These are phyloP conservation scores for Eupsittula cactorum DNA, from an alignment of 2,113 vertebrate genomes.

Conservation along the genomic window DNA sequence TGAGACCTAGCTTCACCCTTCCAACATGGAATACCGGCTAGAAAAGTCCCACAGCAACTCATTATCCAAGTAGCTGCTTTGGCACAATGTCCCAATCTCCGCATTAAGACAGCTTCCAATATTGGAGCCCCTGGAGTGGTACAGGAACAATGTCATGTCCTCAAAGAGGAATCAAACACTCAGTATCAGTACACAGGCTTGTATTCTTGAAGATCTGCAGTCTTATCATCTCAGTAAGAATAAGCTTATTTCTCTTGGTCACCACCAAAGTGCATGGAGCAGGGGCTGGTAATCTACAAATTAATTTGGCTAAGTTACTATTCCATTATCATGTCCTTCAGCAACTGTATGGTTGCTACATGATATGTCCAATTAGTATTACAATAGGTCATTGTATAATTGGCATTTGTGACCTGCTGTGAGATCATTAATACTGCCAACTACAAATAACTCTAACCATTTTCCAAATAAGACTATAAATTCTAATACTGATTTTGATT, in stretches of 20 bases:
- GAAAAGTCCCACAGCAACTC: background rate
- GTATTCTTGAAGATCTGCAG: background rate
- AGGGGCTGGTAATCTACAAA: background rate
- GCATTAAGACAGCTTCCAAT: background rate
- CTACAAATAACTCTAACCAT: background rate
- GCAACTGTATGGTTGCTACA: background rate
- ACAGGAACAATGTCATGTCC: background rate
- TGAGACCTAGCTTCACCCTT: background rate
- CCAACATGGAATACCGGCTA: background rate
- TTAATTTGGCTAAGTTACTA: background rate
- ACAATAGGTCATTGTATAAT: background rate
- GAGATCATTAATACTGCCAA: background rate
- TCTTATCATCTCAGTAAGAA: background rate
- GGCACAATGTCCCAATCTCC: background rate
- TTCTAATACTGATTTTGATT: background rate
- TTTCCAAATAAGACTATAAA: background rate
- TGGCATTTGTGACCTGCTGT: background rate
- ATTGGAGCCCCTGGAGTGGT: background rate
- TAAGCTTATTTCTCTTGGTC: background rate
- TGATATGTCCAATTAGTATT: background rate
- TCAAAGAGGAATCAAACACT: background rate
- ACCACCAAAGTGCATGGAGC: background rate
- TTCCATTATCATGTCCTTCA: background rate
- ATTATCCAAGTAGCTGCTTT: background rate
- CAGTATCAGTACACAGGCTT: background rate